Percentiles rank a stretch among this genome's conserved stretches.
Evolutionary conservation across 2,888 invertebrate species (phyloP).

Genomic region (Drosophila percnosoma): DNA sequence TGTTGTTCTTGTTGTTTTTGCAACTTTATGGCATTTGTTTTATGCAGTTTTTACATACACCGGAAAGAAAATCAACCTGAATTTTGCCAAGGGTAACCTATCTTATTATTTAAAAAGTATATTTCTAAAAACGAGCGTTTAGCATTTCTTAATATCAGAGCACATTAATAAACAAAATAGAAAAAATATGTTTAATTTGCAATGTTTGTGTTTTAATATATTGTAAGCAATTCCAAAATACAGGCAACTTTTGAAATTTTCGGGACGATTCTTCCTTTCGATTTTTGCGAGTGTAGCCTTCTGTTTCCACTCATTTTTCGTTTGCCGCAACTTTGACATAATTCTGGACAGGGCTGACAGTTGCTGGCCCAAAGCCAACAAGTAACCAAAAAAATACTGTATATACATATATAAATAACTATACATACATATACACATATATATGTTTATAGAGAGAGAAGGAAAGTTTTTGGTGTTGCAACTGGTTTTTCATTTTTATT

Average conservation of each 20-base stretch:
- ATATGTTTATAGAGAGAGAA: conserved; percentile 26
- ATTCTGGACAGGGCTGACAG: conserved; percentile 65
- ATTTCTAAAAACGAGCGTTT: neutral
- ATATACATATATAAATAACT: conserved; percentile 33
- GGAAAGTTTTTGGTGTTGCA: conserved; percentile 67
- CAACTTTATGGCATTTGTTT: conserved; percentile 72
- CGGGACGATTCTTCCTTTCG: neutral
- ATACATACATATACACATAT: conserved; percentile 24
- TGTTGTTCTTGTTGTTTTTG: conserved; percentile 2
- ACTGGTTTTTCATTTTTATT: conserved; percentile 45
- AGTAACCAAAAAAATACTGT: conserved; percentile 29
- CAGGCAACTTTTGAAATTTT: neutral
- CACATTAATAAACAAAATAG: neutral
- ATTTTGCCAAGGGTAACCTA: neutral
- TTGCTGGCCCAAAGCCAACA: conserved; percentile 51
- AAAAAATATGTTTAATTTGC: neutral
- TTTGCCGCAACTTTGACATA: conserved; percentile 76
- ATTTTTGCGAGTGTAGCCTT: conserved; percentile 1
- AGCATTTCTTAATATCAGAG: neutral
- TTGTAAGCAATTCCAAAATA: neutral
- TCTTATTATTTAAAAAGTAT: neutral
- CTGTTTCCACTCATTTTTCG: conserved; percentile 53
- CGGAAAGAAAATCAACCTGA: neutral
- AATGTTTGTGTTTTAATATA: neutral
- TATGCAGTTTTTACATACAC: conserved; percentile 62